Evolutionary conservation across 2,113 vertebrate species (phyloP).

Genomic region (Holacanthus passer): DNA sequence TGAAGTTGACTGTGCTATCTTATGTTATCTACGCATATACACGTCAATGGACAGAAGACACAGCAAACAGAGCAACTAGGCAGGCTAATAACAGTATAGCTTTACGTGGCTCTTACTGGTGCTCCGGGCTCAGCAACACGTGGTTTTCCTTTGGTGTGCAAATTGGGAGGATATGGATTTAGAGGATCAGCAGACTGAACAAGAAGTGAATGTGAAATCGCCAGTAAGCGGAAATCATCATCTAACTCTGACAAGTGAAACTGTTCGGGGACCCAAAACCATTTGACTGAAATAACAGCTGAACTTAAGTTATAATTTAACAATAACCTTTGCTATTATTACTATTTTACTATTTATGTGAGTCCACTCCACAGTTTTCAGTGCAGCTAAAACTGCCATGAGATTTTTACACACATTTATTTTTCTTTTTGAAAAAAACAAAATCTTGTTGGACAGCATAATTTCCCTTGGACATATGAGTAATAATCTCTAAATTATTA

Average conservation of each 20-base stretch:
- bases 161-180: slow-evolving; percentile 29
- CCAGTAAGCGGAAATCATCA: background rate
- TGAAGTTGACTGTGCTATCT: slow-evolving; percentile 9
- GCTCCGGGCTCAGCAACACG: slow-evolving; percentile 21
- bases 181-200: slow-evolving; percentile 7
- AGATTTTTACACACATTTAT: background rate
- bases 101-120: slow-evolving; percentile 1
- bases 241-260: background rate
- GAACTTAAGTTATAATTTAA: background rate
- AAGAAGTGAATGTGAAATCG: slow-evolving; percentile 7
- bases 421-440: too few relatives aligned
- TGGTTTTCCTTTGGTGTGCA: slow-evolving; percentile 22
- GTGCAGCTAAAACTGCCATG: background rate
- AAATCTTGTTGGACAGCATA: background rate
- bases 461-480: background rate
- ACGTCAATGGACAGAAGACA: slow-evolving; percentile 20
- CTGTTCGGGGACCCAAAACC: background rate
- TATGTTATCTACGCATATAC: slow-evolving; percentile 10
- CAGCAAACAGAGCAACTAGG: background rate
- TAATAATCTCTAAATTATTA: background rate
- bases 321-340: background rate
- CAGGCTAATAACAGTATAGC: slow-evolving; percentile 12
- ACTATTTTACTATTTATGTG: too few relatives aligned
- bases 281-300: background rate
- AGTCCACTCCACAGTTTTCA: background rate